Base-by-base conservation (phyloP, 2,113 vertebrate genomes). In the Carassius gibelio region DNA sequence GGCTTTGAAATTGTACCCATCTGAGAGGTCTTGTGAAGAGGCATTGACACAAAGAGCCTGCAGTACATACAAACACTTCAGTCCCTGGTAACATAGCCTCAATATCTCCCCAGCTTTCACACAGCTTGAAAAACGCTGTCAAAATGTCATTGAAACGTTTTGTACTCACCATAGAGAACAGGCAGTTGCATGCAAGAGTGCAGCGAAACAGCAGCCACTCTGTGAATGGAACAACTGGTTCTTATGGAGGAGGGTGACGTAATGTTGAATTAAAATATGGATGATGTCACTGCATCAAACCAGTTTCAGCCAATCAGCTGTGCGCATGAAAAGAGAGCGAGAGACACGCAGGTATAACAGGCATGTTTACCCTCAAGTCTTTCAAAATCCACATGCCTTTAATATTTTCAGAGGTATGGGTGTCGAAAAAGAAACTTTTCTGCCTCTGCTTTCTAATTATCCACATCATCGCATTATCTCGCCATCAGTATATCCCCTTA, bases 251-350 rank as follows among this genome's bases (percentile, higher is more conserved):
- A 82, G 48, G 23, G 21, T 82, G 81, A 82, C 48, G 81, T 82
- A 82, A 82, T 82, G 81, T 42, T 38, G 50, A 82, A 55, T 72
- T 59, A 34, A 38, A 57, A 82, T 72, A 36, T 59, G 19, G 66
- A 59, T 82, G 81, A 82, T 82, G 81, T 82, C 80, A 82, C 45
- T 71, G 64, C 34, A 72, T 72, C 81, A 82, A 38, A 66, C 52
- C 50, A 23, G 30, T 10, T 23, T 15, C 64, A 42, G 48, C 66
- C 81, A 82, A 57, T 82, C 66, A 82, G 26, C 48, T 57, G 48
- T 71, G 38, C 50, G 5, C 45, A 52, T 50, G n/a, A 68, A 45
- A n/a, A 80, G 42, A 81, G 42, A 34, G 36, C 5, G 23, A 48
- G 36, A 80, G 21, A 74, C 10, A 74, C 21, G 21, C 3, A 64